phyloP scores from a whole-genome alignment of 1,140 invertebrate genomes.

The Drosophila melanica region DNA sequence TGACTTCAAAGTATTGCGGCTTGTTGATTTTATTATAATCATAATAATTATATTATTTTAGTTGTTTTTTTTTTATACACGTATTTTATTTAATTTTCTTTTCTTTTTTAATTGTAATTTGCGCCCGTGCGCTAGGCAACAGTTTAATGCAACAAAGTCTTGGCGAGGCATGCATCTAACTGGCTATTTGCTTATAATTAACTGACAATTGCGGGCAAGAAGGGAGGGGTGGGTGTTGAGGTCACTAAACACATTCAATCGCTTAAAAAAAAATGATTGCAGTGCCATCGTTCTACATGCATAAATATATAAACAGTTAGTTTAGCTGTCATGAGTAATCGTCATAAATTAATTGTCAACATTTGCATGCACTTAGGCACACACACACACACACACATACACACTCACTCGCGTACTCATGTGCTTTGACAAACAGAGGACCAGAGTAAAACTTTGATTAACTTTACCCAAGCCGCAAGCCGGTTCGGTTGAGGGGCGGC shows the following conservation, averaged over 20 bases:
- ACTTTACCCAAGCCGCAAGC: conserved; percentile 37
- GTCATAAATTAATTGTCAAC: conserved; percentile 82
- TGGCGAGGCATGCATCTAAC: conserved; percentile 22
- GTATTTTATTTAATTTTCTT: too few relatives aligned
- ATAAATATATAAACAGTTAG: conserved; percentile 64
- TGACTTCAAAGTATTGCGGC: conserved; percentile 71
- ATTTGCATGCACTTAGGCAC: conserved; percentile 78
- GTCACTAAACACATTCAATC: conserved; percentile 22
- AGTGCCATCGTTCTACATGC: conserved; percentile 21
- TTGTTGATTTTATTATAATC: conserved; percentile 40
- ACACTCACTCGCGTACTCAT: conserved; percentile 31
- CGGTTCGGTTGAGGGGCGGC: background rate
- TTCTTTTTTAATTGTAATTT: background rate
- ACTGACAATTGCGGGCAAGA: conserved; percentile 1
- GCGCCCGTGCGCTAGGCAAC: conserved; percentile 13
- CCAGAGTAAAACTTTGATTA: conserved; percentile 52
- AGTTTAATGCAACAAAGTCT: background rate
- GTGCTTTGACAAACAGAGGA: conserved; percentile 37
- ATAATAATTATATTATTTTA: conserved; percentile 5
- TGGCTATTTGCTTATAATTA: conserved; percentile 65
- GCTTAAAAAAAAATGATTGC: conserved; percentile 14
- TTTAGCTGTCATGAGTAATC: conserved; percentile 82
- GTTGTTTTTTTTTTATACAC: background rate
- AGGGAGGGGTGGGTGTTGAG: too few relatives aligned
- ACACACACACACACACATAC: conserved; percentile 24